A percentile compares a stretch with the other conserved stretches of the same genome.
Evolutionary conservation across 2,797 vertebrate species (phyloP).

Genomic region (Ispidina lecontei): DNA sequence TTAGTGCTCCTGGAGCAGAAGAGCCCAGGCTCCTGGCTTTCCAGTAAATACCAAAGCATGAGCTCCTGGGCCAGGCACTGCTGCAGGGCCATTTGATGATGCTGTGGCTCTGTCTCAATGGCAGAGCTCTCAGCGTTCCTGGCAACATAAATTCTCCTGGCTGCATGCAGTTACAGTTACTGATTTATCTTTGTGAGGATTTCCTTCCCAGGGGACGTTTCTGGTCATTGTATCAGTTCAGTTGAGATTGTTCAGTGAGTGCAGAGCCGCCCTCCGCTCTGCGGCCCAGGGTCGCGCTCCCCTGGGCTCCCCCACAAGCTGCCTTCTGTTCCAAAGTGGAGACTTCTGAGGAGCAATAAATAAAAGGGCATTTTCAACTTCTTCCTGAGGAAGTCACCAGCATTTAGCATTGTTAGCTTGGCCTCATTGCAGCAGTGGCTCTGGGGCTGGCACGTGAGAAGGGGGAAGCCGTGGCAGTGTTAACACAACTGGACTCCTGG

Average conservation of each 20-base stretch:
- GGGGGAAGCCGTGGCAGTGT: not conserved
- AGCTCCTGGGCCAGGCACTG: not conserved
- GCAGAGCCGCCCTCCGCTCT: not conserved
- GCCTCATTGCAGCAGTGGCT: not conserved
- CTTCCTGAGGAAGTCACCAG: not conserved
- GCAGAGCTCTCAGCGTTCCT: constrained; percentile 61
- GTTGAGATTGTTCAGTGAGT: not conserved
- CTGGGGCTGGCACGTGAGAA: not conserved
- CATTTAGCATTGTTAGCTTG: not conserved
- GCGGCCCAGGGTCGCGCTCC: not conserved
- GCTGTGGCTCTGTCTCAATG: constrained; percentile 14
- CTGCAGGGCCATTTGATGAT: constrained; percentile 35
- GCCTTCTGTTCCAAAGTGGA: not conserved
- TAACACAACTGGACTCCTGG: fast-evolving
- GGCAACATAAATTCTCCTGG: constrained; percentile 67
- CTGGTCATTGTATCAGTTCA: constrained; percentile 47
- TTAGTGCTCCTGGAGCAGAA: fast-evolving
- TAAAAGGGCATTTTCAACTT: not conserved
- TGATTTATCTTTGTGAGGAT: constrained; percentile 78
- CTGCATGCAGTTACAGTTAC: constrained; percentile 67
- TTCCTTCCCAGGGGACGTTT: constrained; percentile 65
- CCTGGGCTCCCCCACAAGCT: not conserved
- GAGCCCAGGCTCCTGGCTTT: not conserved
- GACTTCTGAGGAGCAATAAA: not conserved
- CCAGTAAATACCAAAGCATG: not conserved